Percentiles rank a stretch among this genome's conserved stretches.
Conservation (phyloP, 2,113 vertebrate genomes). For the Nothocercus nigrocapillus region DNA sequence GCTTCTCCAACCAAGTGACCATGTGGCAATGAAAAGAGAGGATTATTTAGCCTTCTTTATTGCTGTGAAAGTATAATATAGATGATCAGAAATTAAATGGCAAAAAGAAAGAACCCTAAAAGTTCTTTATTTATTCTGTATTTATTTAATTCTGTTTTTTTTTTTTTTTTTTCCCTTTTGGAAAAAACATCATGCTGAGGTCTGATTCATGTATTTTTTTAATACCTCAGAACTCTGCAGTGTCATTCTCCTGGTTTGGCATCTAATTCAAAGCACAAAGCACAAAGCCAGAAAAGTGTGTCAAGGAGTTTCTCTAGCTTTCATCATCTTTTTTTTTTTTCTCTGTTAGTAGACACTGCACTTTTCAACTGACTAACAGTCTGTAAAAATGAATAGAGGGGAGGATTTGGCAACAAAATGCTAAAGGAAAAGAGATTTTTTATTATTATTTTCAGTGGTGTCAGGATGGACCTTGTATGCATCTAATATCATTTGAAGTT, state of each 20-base stretch:
- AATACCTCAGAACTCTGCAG: slow-evolving; percentile 51
- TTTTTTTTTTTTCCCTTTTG: neutral
- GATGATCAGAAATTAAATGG: neutral
- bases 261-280: slow-evolving; percentile 56
- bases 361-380: neutral
- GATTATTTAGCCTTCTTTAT: neutral
- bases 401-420: slow-evolving; percentile 8
- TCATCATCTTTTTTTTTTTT: slow-evolving; percentile 32
- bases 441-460: slow-evolving; percentile 16
- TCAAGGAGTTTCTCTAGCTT: slow-evolving; percentile 58
- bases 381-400: slow-evolving; percentile 14
- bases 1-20: neutral
- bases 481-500: neutral
- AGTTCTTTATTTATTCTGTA: too few relatives aligned
- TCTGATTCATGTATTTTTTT: slow-evolving; percentile 51
- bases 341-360: neutral
- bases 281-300: slow-evolving; percentile 2
- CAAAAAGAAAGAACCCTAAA: neutral
- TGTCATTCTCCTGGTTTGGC: slow-evolving; percentile 49
- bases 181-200: neutral
- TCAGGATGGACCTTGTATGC: neutral
- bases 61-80: neutral
- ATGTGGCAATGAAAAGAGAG: neutral
- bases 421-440: neutral
- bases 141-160: neutral